Base-by-base conservation (phyloP, 2,797 vertebrate species). In the Nothura maculosa region DNA sequence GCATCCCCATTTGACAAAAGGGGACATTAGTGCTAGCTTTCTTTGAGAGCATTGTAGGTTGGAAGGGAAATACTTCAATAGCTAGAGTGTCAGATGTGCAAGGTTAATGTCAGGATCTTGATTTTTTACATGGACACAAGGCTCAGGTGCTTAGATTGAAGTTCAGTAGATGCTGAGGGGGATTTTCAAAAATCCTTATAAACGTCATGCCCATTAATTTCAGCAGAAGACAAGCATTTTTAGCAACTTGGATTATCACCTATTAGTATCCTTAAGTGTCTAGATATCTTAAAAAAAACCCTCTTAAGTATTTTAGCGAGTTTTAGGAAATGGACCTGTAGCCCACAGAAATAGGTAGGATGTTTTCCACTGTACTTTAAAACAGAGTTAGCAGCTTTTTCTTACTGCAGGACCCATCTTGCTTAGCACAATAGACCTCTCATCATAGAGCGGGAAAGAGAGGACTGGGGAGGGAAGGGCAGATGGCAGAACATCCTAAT, bases 401-500 rank as follows among this genome's bases (percentile, higher is more conserved):
- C 52, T 82, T 90, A 83, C 28, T 36, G 69, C 3, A 0, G 8
- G 43, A 47, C 78, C 55, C 7, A 0, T 84, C 78, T 87, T 82
- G 63, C 72, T 94, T 64, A 58, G 67, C 30, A 42, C 32, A 82
- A 45, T 50, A 94, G 57, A 82, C 78, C 74, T 55, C 81, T 88
- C 86, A 79, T 89, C 68, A 77, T 48, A 61, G 70, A 68, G 32
- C 25, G 32, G 88, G 52, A 30, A 91, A 67, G 40, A 93, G 42
- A 76, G 38, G 27, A 79, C 58, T 48, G 36, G 36, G 54, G 43
- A 94, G 68, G 32, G 60, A 94, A 93, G 68, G 90, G 92, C 84
- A 94, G 92, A 95, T 95, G 89, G 86, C 92, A 55, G 52, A 89
- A 93, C 72, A 72, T 87, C 73, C 45, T 95, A 90, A 93, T 85